Evolutionary conservation across 2,113 vertebrate species (phyloP).

Genomic region (Tychaedon coryphoeus): DNA sequence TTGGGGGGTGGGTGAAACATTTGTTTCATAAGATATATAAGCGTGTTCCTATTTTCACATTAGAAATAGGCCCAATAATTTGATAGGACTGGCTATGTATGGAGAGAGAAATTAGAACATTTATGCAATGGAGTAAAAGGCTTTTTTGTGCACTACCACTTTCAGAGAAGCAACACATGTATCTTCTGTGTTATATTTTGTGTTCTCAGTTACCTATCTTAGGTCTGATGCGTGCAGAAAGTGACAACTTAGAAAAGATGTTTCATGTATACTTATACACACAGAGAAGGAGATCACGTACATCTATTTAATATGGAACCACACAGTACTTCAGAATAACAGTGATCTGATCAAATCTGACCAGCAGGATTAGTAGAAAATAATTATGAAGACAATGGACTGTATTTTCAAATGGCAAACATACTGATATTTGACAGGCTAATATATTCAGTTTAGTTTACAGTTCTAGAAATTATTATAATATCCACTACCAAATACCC

Average conservation of each 20-base stretch:
- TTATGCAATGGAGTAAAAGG: background rate
- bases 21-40: background rate
- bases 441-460: background rate
- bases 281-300: fast-evolving
- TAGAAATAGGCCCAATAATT: background rate
- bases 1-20: background rate
- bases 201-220: background rate
- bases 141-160: background rate
- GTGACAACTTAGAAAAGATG: background rate
- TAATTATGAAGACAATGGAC: background rate
- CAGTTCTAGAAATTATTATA: background rate
- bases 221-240: background rate
- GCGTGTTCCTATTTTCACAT: background rate
- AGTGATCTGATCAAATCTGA: background rate
- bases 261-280: background rate
- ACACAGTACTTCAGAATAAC: background rate
- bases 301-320: background rate
- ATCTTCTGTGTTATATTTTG: background rate
- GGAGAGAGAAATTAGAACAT: background rate
- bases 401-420: background rate
- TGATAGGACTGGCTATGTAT: background rate
- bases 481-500: background rate
- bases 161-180: background rate
- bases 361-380: background rate
- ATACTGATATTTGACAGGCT: background rate